Conservation (phyloP, 2,888 invertebrate genomes). For the Amphipoea lucens region DNA sequence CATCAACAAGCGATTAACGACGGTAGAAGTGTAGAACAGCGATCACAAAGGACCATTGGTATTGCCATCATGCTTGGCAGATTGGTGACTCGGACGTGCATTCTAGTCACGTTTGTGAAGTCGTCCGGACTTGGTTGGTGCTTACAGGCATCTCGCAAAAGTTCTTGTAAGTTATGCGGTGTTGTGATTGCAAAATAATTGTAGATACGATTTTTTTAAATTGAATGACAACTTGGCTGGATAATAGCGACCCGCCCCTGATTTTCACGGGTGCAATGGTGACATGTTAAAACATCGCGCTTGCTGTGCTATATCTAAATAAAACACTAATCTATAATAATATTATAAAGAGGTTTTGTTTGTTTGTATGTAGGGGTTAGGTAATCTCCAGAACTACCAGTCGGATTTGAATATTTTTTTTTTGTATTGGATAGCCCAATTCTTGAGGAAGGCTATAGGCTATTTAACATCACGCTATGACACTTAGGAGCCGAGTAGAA, state of each 20-base stretch:
- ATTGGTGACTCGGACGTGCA: constrained; percentile 16
- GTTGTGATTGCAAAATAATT: not conserved
- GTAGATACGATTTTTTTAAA: not conserved
- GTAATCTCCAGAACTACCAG: too few species aligned
- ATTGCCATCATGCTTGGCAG: constrained; percentile 27
- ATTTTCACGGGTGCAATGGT: not conserved
- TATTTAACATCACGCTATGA: too few species aligned
- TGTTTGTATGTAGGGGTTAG: too few species aligned
- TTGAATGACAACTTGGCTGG: not conserved
- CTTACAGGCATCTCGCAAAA: constrained; percentile 6
- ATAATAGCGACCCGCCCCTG: not conserved
- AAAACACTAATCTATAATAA: not conserved
- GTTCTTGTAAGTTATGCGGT: not conserved
- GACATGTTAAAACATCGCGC: not conserved
- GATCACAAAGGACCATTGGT: constrained; percentile 30
- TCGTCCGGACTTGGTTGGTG: constrained; percentile 18
- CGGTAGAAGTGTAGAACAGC: constrained; percentile 36
- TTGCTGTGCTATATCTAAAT: not conserved
- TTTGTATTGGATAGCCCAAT: too few species aligned
- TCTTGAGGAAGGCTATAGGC: too few species aligned
- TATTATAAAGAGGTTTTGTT: too few species aligned
- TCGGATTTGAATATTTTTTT: too few species aligned
- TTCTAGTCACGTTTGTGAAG: constrained; percentile 38
- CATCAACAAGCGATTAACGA: constrained; percentile 42
- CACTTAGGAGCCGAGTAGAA: too few species aligned